phyloP scores from a whole-genome alignment of 2,797 vertebrate species.

The Oryzias dopingdopingensis region DNA sequence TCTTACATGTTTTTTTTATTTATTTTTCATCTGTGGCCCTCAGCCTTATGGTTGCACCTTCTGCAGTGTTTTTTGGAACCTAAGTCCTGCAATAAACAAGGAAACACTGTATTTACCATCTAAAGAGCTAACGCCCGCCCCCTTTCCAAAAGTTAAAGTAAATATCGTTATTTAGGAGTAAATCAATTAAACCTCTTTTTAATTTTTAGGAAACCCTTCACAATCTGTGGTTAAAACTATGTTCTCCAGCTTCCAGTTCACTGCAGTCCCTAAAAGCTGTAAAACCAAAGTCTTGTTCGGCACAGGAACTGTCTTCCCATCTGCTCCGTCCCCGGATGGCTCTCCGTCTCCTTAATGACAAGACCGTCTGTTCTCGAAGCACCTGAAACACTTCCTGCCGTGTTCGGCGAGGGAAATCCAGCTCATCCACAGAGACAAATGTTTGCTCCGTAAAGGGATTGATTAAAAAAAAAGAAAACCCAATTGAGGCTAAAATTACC shows the following conservation, averaged over 20 bases:
- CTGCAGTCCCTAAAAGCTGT: constrained; percentile 1
- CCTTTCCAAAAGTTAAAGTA: no score
- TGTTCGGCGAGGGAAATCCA: constrained; percentile 38
- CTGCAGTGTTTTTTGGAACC: no score
- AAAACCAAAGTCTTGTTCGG: constrained; percentile 9
- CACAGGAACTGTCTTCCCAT: constrained; percentile 45
- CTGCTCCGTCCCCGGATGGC: constrained; percentile 31
- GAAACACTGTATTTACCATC: no score
- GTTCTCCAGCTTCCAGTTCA: constrained; percentile 5
- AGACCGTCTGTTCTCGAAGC: constrained; percentile 46
- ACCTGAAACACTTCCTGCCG: constrained; percentile 45
- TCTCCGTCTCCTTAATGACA: constrained; percentile 45
- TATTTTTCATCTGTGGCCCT: no score
- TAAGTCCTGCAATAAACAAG: no score
- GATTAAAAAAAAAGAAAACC: background rate
- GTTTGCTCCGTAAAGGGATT: background rate
- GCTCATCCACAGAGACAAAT: constrained; percentile 11
- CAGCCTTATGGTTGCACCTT: no score
- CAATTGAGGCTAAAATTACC: background rate
- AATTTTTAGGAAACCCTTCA: no score
- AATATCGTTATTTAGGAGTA: no score
- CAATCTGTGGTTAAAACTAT: background rate
- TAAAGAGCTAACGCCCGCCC: no score
- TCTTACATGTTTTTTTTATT: no score
- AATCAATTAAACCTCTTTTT: no score